Base-by-base conservation (phyloP, 2,888 invertebrate genomes). In the Cyrtodaria siliqua region DNA sequence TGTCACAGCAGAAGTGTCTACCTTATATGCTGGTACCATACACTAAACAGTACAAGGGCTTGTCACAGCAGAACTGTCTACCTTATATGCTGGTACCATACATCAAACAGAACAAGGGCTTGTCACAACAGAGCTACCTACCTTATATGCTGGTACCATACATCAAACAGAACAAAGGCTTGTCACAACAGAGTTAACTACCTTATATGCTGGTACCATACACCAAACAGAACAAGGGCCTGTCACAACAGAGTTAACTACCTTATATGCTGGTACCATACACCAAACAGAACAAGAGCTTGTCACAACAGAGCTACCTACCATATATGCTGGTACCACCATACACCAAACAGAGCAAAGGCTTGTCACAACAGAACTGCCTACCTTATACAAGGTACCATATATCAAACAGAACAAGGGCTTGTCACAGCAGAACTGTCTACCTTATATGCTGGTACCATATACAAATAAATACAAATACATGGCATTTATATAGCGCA, bases 121-220 rank as follows among this genome's bases (percentile, higher is more conserved):
- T 93, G 93, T n/a, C 93, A 89, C 26, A 93, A 85, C 44, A 93
- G n/a, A n/a, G n/a, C n/a, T n/a, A n/a, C n/a, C n/a, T 77, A 92
- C 93, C 90, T 93, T 93, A 49, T 80, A 66, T 29, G 84, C 75
- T 9, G 92, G 90, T 6, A 92, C 81, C 57, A 93, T 8, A 91
- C 87, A 20, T 87, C 89, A 86, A 92, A 92, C 55, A 93, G 72
- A n/a, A 92, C 83, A 62, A 91, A 84, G 0, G 91, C 86, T 77
- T 93, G 93, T n/a, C 93, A 89, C 26, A 93, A 85, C 44, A 93
- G 83, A 40, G 93, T 87, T 73, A 94, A 94, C 86, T 94, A 94
- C 75, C 92, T 93, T 84, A 94, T 94, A 87, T 94, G 94, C 94
- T 94, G 94, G 72, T n/a, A n/a, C n/a, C n/a, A n/a, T n/a, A n/a